Evolutionary conservation across 2,888 invertebrate species (phyloP).

Genomic region (Drosophila suboccidentalis): DNA sequence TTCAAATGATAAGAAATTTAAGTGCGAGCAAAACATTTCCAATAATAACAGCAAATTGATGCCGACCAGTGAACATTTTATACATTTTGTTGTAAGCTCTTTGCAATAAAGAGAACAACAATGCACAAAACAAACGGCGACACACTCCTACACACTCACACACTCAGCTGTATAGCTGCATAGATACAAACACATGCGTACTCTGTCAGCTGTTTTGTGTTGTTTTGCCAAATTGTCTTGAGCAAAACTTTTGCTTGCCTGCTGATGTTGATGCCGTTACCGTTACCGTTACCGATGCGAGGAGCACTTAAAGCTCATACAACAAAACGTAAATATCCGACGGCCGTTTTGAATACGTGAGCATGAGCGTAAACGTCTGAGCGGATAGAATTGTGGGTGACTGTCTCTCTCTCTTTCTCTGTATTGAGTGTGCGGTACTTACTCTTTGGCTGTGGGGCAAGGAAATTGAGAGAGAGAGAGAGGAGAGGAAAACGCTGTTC

Average conservation of each 20-base stretch:
- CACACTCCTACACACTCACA: slow-evolving; percentile 21
- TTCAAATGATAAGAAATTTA: slow-evolving; percentile 29
- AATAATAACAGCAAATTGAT: slow-evolving; percentile 42
- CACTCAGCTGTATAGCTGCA: slow-evolving; percentile 33
- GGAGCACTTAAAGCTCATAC: slow-evolving; percentile 26
- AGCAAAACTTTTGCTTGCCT: slow-evolving; percentile 42
- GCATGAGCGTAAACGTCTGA: slow-evolving; percentile 8
- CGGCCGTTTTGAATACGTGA: slow-evolving; percentile 20
- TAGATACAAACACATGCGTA: slow-evolving; percentile 11
- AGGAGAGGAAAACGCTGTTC: slow-evolving; percentile 4
- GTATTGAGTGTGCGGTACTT: slow-evolving; percentile 4
- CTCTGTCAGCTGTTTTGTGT: slow-evolving; percentile 76
- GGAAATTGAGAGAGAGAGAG: slow-evolving; percentile 6
- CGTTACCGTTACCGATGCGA: background rate
- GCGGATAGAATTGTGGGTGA: slow-evolving; percentile 5
- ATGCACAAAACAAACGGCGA: background rate
- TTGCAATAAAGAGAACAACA: slow-evolving; percentile 21
- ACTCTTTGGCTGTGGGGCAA: slow-evolving; percentile 25
- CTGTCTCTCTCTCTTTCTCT: slow-evolving; percentile 17
- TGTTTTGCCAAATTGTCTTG: slow-evolving; percentile 67
- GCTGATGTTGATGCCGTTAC: slow-evolving; percentile 17
- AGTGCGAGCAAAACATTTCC: slow-evolving; percentile 32
- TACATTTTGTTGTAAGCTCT: slow-evolving; percentile 9
- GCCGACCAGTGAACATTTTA: background rate
- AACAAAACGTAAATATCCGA: slow-evolving; percentile 50